Percentiles rank a stretch among this genome's conserved stretches.
Conservation (phyloP, 2,888 invertebrate species). For the Drosophila sordidula region DNA sequence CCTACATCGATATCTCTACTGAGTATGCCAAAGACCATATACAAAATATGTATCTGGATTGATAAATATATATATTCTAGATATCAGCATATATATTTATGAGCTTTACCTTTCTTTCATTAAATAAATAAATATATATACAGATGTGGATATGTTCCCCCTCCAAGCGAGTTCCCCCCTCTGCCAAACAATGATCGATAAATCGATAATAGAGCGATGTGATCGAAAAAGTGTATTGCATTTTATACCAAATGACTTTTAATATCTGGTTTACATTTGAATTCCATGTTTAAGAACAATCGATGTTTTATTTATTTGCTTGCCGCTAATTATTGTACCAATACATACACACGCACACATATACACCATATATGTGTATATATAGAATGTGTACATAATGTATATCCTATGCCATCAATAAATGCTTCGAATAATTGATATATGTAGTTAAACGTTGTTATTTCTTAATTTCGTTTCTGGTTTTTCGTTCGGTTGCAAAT, state of each 20-base stretch:
- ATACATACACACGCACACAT: slow-evolving; percentile 51
- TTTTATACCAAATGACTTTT: slow-evolving; percentile 73
- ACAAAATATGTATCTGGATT: too few species aligned
- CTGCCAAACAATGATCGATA: slow-evolving; percentile 14
- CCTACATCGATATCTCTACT: too few species aligned
- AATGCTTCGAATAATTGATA: slow-evolving; percentile 84
- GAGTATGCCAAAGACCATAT: too few species aligned
- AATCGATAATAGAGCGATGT: slow-evolving; percentile 26
- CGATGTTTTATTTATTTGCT: slow-evolving; percentile 70
- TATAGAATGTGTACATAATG: slow-evolving; percentile 31
- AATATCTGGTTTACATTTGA: slow-evolving; percentile 74
- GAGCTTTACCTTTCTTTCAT: too few species aligned
- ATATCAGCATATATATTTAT: too few species aligned
- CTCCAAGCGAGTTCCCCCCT: too few species aligned
- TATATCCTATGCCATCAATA: slow-evolving; percentile 67
- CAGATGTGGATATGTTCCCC: background rate
- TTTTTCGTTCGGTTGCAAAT: slow-evolving; percentile 15
- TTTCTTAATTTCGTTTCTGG: background rate
- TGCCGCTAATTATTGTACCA: slow-evolving; percentile 80
- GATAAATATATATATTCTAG: too few species aligned
- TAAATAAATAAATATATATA: too few species aligned
- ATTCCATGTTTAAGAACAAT: slow-evolving; percentile 76
- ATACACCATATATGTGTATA: slow-evolving; percentile 32
- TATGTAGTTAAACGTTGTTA: slow-evolving; percentile 71
- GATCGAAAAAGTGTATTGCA: slow-evolving; percentile 55